Percentiles rank a stretch among this genome's conserved stretches.
Conservation (phyloP, 2,113 vertebrate genomes). For the Capricornis sumatraensis region DNA sequence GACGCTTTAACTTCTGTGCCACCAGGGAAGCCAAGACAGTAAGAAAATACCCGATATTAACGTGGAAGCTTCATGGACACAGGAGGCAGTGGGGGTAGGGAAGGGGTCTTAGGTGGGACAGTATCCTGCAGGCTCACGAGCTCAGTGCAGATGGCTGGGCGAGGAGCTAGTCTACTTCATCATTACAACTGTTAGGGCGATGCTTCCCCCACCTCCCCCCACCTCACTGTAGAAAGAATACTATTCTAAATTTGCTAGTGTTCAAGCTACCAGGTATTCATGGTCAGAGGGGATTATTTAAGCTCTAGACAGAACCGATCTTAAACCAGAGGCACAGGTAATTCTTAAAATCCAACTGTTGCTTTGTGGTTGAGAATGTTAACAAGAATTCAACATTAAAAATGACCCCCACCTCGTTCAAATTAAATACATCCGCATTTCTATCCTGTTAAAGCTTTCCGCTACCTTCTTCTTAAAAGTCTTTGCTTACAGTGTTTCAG, state of each 20-base stretch:
- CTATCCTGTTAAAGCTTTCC: not conserved
- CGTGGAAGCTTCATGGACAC: not conserved
- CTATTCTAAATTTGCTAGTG: not conserved
- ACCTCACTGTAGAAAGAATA: not conserved
- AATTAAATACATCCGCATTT: not conserved
- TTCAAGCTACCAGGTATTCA: not conserved
- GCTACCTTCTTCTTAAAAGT: not conserved
- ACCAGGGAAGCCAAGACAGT: no score
- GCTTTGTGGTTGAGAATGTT: not conserved
- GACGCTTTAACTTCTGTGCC: no score
- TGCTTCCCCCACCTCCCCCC: not conserved
- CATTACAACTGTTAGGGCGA: fast-evolving
- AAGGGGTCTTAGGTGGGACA: fast-evolving
- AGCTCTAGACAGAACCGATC: not conserved
- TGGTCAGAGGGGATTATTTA: not conserved
- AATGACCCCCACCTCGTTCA: not conserved
- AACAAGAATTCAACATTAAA: not conserved
- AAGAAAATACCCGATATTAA: not conserved
- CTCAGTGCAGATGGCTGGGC: fast-evolving
- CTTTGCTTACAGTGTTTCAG: not conserved
- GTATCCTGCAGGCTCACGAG: not conserved
- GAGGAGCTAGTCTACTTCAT: fast-evolving
- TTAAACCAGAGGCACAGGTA: not conserved
- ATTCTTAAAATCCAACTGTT: not conserved
- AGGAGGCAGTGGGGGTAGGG: fast-evolving